Evolutionary conservation across 2,888 invertebrate genomes (phyloP), one percentile per base, ranked within the genome.

Genomic region (Tinea semifulvella): DNA sequence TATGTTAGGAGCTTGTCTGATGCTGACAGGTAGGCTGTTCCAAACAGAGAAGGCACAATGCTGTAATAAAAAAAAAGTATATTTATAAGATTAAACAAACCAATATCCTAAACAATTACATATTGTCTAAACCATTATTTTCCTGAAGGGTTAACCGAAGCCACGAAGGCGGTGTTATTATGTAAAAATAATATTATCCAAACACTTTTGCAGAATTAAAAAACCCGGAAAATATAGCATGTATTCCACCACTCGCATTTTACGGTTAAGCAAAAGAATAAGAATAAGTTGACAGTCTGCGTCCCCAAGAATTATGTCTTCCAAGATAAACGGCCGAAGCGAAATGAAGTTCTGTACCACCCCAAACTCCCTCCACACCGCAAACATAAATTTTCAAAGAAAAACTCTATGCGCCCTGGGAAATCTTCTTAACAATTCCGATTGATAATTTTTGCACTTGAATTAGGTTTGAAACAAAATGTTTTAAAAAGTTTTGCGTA

Each of bases 291-390:
- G 82, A 82, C 82, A 81, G 82, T 70, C 82, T 79, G 77, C 68
- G 72, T 68, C 66, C 72, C 70, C 35, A 50, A 80, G 85, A 86
- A 79, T 86, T 85, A 86, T 86, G 85, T 83, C 82, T 76, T 82
- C 84, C 79, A 86, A 86, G 85, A 86, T 86, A 86, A 86, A 86
- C 85, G 86, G 84, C 84, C 82, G 80, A 83, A 83, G 84, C 86
- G 85, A 86, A 86, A 86, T 86, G 86, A 86, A 86, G 86, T 86
- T 85, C 83, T 84, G 66, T 61, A 61, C 66, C 65, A 60, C 53
- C 74, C 79, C 57, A 52, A 52, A 57, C 54, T 59, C 66, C 69
- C 68, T 65, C 65, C 61, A 55, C 61, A 65, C 61, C 64, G 63
- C 57, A 66, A 58, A 72, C 69, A 79, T 79, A 80, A 79, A 80